These are phyloP conservation scores for Corynorhinus townsendii DNA, from an alignment of 2,113 vertebrate species.

Conservation along the genomic window DNA sequence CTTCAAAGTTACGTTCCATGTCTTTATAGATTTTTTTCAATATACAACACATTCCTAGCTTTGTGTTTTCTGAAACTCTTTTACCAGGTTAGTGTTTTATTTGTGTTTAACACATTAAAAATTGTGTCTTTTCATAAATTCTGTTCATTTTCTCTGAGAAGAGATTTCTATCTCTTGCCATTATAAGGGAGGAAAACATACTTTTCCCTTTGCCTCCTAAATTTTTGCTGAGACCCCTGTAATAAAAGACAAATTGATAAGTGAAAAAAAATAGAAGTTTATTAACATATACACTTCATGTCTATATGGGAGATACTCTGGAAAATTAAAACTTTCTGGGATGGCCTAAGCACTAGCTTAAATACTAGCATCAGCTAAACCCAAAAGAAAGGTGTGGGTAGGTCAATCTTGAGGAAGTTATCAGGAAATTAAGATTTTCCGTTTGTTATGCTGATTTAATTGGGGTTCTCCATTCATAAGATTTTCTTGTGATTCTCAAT, in stretches of 20 bases:
- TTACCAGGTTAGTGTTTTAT: background rate
- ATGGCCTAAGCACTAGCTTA: background rate
- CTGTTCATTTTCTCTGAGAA: background rate
- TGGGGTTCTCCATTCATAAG: background rate
- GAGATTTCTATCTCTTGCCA: background rate
- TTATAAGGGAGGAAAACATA: background rate
- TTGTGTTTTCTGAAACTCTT: background rate
- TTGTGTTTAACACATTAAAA: background rate
- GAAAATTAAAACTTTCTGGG: background rate
- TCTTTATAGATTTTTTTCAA: background rate
- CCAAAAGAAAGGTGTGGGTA: background rate
- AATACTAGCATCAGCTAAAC: background rate
- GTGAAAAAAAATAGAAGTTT: background rate
- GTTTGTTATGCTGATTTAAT: background rate
- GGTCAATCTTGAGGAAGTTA: background rate
- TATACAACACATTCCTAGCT: background rate
- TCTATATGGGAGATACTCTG: background rate
- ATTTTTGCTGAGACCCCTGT: background rate
- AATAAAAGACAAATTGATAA: background rate
- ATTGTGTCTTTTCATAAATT: background rate
- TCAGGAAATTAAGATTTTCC: background rate
- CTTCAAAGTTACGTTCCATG: background rate
- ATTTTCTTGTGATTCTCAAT: background rate
- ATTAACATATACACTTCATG: background rate
- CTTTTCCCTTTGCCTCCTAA: background rate